Base-by-base conservation (phyloP, 2,797 vertebrate species). In the Hydrocynus forskahlii region DNA sequence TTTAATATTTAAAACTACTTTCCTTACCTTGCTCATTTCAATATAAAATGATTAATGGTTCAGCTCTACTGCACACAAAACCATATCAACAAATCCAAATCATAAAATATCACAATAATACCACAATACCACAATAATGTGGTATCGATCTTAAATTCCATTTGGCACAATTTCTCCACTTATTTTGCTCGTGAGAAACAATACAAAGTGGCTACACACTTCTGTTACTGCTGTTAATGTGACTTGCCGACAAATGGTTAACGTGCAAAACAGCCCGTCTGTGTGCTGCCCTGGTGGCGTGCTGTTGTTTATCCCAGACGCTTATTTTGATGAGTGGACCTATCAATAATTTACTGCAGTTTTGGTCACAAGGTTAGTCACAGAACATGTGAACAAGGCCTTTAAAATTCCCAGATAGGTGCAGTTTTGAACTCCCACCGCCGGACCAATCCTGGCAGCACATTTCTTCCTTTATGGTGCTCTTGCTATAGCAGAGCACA, bases 271-370 rank as follows among this genome's bases (percentile, higher is more conserved):
- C 60, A 29, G 3, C 17, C 14, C 17, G 14, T 19, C 19, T 45
- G 40, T 68, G 38, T 45, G 21, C 38, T 3, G 3, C 7, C 1
- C 16, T 7, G 62, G 16, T 35, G 17, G 35, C 21, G 21, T 13
- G 12, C 25, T 45, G 40, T 14, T 52, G 45, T 52, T 70, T 14
- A 70, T 52, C 16, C 50, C 25, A 35, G 14, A 19, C 21, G 19
- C 50, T 72, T 54, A 54, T 55, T 55, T 55, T 54, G 16, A 52
- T 54, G 48, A 54, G 25, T 9, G 25, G 25, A 35, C 64, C 64
- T 75, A 75, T 81, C 52, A 81, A 81, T 81, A 69, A 62, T 50
- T 38, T 29, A 75, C 72, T 69, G 45, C n/a, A 21, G 45, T 75
- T 48, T 74, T 62, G 25, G 60, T 66, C 71, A 75, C 62, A 23